Evolutionary conservation across 53 echinoderm and acorn worm species (phyloP), one percentile per base, ranked within the genome.

Genomic region (Echinometra lucunter): DNA sequence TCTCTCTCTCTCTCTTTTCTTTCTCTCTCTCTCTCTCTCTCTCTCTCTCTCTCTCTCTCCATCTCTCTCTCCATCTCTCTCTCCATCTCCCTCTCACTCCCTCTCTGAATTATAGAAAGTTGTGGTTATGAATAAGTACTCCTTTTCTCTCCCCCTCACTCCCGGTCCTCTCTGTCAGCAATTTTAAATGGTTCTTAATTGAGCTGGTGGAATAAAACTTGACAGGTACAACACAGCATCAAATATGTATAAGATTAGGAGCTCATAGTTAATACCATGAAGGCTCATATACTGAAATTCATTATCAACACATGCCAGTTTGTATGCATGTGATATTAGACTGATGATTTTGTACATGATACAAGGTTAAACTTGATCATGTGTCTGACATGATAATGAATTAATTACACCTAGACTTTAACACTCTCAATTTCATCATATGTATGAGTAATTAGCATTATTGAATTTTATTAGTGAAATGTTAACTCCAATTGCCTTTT

Each of bases 111-210:
- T n/a, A n/a, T n/a, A n/a, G n/a, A n/a, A n/a, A n/a, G n/a, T n/a
- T n/a, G n/a, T n/a, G n/a, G n/a, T n/a, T n/a, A n/a, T n/a, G n/a
- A n/a, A n/a, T n/a, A n/a, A n/a, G n/a, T n/a, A n/a, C 63, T 90
- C 90, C 66, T 23, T 90, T 16, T 90, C 58, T 90, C 38, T 90
- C 90, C 34, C 90, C 23, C 90, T 58, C 8, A 5, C 60, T 57
- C 57, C 28, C 57, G 8, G 56, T 58, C 57, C 89, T 57, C 57
- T 89, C 21, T 63, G 21, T 25, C 38, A 63, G 58, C 37, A 90
- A 16, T 56, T 57, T 90, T 90, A 90, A 90, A 40, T 90, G 90
- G 60, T 60, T 90, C 42, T 58, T 90, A 90, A 90, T 90, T 90
- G 58, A 57, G 37, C 37, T 90, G 63, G 63, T 23, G 85, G 28